Conservation (phyloP, 2,113 vertebrate species). For the Oncorhynchus clarkii region DNA sequence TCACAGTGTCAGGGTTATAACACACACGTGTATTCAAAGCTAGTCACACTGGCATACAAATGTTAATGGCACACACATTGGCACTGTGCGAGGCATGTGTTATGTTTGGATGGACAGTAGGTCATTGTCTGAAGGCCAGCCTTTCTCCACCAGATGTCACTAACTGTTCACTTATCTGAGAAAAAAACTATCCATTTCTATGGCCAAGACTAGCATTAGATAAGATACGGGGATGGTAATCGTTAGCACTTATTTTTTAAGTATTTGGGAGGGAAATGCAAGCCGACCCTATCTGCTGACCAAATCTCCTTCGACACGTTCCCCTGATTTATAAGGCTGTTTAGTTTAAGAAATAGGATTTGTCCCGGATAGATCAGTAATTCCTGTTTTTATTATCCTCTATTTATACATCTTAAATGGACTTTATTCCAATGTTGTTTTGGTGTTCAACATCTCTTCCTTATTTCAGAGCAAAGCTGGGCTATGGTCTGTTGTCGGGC, state of each 20-base stretch:
- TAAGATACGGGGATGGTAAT: background rate
- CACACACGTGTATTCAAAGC: no score
- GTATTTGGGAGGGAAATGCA: background rate
- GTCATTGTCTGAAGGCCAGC: background rate
- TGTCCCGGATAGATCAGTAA: no score
- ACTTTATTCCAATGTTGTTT: background rate
- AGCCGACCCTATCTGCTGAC: no score
- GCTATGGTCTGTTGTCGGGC: conserved; percentile 92
- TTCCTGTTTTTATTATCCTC: no score
- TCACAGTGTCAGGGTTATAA: no score
- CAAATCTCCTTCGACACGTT: background rate
- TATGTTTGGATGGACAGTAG: no score
- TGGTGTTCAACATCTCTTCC: conserved; percentile 1
- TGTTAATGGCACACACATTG: background rate
- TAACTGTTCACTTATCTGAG: background rate
- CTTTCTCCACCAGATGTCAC: conserved; percentile 13
- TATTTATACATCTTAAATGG: background rate
- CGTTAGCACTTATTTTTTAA: no score
- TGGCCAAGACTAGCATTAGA: background rate
- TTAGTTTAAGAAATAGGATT: no score
- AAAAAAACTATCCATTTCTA: background rate
- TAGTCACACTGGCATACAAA: no score
- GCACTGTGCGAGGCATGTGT: no score
- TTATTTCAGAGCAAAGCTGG: conserved; percentile 87
- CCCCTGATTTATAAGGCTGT: background rate